These are phyloP conservation scores for Gonocerus acuteangulatus DNA, from an alignment of 2,888 invertebrate genomes.

Conservation along the genomic window DNA sequence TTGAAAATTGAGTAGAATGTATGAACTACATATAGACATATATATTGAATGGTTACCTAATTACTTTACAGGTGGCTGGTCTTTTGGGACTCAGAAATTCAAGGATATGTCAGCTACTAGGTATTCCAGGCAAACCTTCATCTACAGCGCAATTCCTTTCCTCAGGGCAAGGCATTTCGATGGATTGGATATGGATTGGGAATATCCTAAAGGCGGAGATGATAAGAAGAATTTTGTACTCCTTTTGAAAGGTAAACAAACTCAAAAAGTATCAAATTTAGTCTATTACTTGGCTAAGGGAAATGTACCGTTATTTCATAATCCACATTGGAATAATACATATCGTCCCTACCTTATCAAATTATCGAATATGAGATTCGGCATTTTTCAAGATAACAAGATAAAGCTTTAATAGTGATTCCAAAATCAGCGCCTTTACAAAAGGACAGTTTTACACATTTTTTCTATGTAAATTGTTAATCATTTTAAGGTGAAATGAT, in stretches of 20 bases:
- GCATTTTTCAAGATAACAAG: too few species aligned
- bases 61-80: slow-evolving; percentile 86
- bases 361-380: too few species aligned
- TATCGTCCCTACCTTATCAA: too few species aligned
- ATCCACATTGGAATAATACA: not conserved
- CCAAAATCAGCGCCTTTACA: too few species aligned
- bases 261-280: too few species aligned
- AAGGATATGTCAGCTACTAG: slow-evolving; percentile 82
- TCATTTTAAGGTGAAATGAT: not conserved
- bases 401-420: too few species aligned
- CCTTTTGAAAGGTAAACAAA: slow-evolving; percentile 65
- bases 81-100: slow-evolving; percentile 93
- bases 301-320: not conserved
- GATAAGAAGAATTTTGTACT: slow-evolving; percentile 91
- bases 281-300: not conserved
- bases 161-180: slow-evolving; percentile 78
- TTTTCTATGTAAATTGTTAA: too few species aligned
- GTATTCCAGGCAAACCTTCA: slow-evolving; percentile 85
- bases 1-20: too few species aligned
- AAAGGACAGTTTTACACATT: too few species aligned
- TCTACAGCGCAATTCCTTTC: slow-evolving; percentile 88
- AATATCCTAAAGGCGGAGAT: slow-evolving; percentile 85
- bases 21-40: too few species aligned
- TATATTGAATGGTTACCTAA: too few species aligned
- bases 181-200: slow-evolving; percentile 84